Percentiles rank a stretch among this genome's conserved stretches.
These are phyloP conservation scores for Hormiphora californensis DNA, from an alignment of 37 sponge, comb jelly and placozoan species.

Conservation along the genomic window DNA sequence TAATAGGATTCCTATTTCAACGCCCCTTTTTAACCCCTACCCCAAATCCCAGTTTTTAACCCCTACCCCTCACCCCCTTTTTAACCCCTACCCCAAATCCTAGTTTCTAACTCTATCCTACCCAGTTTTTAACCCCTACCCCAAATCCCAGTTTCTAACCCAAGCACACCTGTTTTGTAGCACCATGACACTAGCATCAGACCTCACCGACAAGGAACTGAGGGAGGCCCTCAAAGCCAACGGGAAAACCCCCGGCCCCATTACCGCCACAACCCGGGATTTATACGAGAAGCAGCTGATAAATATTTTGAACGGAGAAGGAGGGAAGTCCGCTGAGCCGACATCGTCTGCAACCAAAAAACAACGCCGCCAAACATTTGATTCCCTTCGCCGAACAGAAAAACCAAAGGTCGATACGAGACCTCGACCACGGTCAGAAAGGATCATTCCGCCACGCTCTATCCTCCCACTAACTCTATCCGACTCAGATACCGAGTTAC, in stretches of 20 bases:
- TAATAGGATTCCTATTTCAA: no score
- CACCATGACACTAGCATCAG: not conserved
- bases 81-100: no score
- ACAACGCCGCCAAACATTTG: constrained; percentile 30
- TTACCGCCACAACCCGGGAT: constrained; percentile 17
- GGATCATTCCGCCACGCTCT: not conserved
- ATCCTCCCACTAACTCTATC: not conserved
- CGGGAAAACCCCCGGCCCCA: not conserved
- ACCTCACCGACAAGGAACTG: constrained; percentile 3
- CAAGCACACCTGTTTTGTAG: not conserved
- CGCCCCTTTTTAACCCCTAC: no score
- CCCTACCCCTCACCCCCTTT: no score
- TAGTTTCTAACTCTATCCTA: no score
- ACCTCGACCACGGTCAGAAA: constrained; percentile 33
- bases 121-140: no score
- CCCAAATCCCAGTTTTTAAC: not conserved
- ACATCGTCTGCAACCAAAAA: not conserved
- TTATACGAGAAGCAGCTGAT: constrained; percentile 1
- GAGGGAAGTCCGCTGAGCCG: not conserved
- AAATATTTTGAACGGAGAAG: not conserved
- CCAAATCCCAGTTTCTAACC: not conserved
- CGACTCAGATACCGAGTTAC: constrained; percentile 22
- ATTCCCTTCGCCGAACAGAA: not conserved
- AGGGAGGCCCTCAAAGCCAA: not conserved
- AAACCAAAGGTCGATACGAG: constrained; percentile 12